phyloP scores from a whole-genome alignment of 1,140 invertebrate genomes.

The Thaumatotibia leucotreta region DNA sequence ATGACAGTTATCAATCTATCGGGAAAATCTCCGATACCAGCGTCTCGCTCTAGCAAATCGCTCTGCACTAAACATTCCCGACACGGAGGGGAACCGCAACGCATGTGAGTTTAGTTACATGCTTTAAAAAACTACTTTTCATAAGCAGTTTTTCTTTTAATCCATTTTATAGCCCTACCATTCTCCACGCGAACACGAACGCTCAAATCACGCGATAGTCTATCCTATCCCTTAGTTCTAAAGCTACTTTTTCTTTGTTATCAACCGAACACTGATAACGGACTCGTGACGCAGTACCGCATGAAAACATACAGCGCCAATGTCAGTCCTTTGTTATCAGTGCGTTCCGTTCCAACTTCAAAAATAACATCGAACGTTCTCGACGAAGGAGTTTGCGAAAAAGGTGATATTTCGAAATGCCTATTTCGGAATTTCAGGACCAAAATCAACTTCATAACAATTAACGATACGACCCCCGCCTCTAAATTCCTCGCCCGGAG shows the following conservation, averaged over 20 bases:
- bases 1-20: conserved; percentile 10
- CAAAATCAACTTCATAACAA: conserved; percentile 76
- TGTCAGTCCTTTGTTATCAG: conserved; percentile 12
- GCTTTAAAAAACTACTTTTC: neutral
- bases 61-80: neutral
- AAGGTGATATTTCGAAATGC: conserved; percentile 42
- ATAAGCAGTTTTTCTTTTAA: neutral
- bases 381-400: neutral
- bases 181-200: neutral
- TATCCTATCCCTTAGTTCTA: neutral
- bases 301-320: conserved; percentile 1
- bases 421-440: conserved; percentile 75
- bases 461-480: conserved; percentile 76
- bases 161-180: neutral
- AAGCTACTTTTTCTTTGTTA: neutral
- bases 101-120: neutral
- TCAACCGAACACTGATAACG: neutral
- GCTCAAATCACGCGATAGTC: neutral
- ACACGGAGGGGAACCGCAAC: neutral
- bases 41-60: neutral
- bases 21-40: neutral
- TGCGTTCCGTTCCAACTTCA: neutral
- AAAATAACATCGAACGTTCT: neutral
- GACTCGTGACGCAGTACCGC: conserved; percentile 3
- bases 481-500: conserved; percentile 75